These are phyloP conservation scores for Achroia grisella DNA, from an alignment of 1,140 invertebrate genomes.

Conservation along the genomic window DNA sequence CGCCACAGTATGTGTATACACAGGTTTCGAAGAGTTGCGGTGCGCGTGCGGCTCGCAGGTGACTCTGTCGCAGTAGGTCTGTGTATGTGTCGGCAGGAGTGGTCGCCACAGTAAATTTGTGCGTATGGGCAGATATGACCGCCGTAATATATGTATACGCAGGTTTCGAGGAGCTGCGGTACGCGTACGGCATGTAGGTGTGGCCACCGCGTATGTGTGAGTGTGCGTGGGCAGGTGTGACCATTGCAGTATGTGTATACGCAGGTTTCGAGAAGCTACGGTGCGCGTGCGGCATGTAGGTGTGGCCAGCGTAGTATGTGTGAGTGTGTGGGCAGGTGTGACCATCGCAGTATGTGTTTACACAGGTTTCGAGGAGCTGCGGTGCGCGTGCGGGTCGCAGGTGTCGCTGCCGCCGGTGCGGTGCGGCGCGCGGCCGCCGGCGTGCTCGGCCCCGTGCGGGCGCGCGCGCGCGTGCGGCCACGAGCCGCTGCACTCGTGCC, in stretches of 20 bases:
- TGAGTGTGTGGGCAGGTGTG: no score
- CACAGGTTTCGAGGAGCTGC: constrained; percentile 90
- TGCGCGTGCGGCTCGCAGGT: constrained; percentile 97
- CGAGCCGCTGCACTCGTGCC: constrained; percentile 80
- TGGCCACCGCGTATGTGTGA: constrained; percentile 93
- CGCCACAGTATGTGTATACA: no score
- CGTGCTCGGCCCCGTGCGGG: constrained; percentile 84
- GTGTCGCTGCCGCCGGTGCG: constrained; percentile 92
- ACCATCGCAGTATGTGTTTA: no score
- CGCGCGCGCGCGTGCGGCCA: constrained; percentile 88
- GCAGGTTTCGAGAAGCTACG: no score
- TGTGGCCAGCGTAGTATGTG: no score
- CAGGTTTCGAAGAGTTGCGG: constrained; percentile 91
- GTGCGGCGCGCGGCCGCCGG: constrained; percentile 90
- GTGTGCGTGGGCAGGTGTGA: constrained; percentile 86
- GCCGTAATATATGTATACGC: no score
- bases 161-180: constrained; percentile 93
- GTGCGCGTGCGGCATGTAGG: constrained; percentile 86
- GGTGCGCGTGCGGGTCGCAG: constrained; percentile 91
- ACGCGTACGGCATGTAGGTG: constrained; percentile 93
- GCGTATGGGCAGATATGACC: no score
- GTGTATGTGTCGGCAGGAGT: no score
- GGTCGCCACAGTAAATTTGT: no score
- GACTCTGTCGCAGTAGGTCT: no score
- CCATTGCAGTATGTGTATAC: no score